These are phyloP conservation scores for Cheilosia pagana DNA, from an alignment of 2,888 invertebrate species.

Conservation along the genomic window DNA sequence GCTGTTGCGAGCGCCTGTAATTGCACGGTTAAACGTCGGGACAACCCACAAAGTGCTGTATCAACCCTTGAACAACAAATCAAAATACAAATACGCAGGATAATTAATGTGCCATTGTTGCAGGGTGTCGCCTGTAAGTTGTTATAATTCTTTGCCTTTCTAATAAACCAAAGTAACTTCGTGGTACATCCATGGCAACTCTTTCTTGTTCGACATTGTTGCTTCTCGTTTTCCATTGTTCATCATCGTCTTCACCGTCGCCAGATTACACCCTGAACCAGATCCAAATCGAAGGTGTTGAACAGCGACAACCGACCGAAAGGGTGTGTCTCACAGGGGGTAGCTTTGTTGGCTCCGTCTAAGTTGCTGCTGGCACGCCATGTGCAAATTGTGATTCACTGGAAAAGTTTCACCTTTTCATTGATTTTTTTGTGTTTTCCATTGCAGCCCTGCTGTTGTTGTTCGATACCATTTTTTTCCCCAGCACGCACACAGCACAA, in stretches of 20 bases:
- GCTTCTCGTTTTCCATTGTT: constrained; percentile 20
- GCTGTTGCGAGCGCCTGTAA: constrained; percentile 42
- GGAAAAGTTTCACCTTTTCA: constrained; percentile 74
- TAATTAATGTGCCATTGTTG: constrained; percentile 21
- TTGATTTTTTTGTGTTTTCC: constrained; percentile 66
- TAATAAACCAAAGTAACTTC: constrained; percentile 48
- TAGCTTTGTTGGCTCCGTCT: constrained; percentile 48
- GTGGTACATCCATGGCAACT: constrained; percentile 9
- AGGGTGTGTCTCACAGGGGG: constrained; percentile 53
- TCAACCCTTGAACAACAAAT: constrained; percentile 6
- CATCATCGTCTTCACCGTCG: constrained; percentile 25
- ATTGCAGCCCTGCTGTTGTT: constrained; percentile 7
- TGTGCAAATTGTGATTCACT: constrained; percentile 69
- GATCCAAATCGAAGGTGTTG: constrained; percentile 66
- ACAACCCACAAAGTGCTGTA: constrained; percentile 31
- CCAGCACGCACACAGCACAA: not conserved
- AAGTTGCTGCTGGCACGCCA: constrained; percentile 69
- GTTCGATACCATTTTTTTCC: not conserved
- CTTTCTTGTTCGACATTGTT: not conserved
- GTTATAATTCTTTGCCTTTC: constrained; percentile 58
- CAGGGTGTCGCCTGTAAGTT: constrained; percentile 58
- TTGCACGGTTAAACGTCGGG: constrained; percentile 7
- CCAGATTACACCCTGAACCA: constrained; percentile 50
- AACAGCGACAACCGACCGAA: constrained; percentile 40
- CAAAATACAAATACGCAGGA: constrained; percentile 22